Conservation (phyloP, 2,888 invertebrate species). For the Pristionchus exspectatus region DNA sequence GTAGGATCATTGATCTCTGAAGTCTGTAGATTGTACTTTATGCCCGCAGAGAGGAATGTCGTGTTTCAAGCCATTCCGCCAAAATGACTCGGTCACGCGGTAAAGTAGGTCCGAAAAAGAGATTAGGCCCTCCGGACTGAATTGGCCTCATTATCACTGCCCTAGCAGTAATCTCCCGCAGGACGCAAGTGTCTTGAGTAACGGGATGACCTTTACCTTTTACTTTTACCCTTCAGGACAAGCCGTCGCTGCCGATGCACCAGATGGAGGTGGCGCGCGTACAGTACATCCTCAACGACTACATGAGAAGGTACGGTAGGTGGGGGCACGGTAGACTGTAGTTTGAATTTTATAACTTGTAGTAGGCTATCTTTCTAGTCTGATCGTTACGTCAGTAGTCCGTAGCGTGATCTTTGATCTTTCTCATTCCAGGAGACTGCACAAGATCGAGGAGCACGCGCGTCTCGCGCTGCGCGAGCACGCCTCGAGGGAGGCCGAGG, state of each 20-base stretch:
- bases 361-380: neutral
- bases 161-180: too few species aligned
- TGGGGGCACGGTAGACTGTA: neutral
- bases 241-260: conserved; percentile 36
- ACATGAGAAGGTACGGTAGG: conserved; percentile 50
- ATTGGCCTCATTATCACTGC: too few species aligned
- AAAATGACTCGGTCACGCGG: too few species aligned
- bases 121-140: too few species aligned
- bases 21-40: neutral
- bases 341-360: too few species aligned
- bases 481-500: neutral
- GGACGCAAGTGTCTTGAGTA: too few species aligned
- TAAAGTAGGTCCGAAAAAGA: too few species aligned
- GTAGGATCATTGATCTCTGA: neutral
- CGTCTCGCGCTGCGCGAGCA: conserved; percentile 9
- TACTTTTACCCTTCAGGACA: neutral
- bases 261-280: conserved; percentile 43
- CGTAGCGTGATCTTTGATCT: neutral
- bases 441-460: conserved; percentile 49
- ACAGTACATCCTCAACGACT: conserved; percentile 50
- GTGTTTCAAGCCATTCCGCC: too few species aligned
- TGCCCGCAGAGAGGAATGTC: too few species aligned
- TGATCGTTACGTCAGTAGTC: neutral
- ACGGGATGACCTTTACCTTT: too few species aligned
- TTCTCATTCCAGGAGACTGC: conserved; percentile 42